phyloP scores from a whole-genome alignment of 1,140 invertebrate species.

The Drosophila tsacasi region DNA sequence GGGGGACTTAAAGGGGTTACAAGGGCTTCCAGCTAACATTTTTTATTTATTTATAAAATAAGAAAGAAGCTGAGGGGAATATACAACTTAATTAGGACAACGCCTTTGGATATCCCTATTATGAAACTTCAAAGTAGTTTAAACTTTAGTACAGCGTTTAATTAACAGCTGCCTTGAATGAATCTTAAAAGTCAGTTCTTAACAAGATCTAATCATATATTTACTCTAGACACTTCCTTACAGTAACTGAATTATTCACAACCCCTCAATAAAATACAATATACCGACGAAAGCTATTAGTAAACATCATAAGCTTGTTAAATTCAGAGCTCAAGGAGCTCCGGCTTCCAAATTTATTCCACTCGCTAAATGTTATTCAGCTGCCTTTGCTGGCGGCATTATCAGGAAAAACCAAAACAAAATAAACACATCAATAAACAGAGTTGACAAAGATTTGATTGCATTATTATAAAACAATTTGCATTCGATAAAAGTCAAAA shows the following conservation, averaged over 20 bases:
- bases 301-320: constrained; percentile 47
- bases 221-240: neutral
- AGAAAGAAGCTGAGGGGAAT: neutral
- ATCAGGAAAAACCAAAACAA: constrained; percentile 50
- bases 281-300: constrained; percentile 24
- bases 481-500: constrained; percentile 79
- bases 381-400: constrained; percentile 46
- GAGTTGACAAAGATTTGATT: constrained; percentile 77
- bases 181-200: neutral
- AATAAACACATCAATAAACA: constrained; percentile 81
- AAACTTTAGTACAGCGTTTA: neutral
- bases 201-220: neutral
- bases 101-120: neutral
- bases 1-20: constrained; percentile 11
- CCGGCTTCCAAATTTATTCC: constrained; percentile 28
- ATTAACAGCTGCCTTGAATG: neutral
- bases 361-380: constrained; percentile 40
- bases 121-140: neutral
- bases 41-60: constrained; percentile 22
- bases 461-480: constrained; percentile 83
- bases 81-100: neutral
- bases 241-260: neutral
- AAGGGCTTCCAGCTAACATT: neutral
- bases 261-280: neutral
- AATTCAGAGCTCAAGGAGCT: constrained; percentile 10